A percentile compares a stretch with the other conserved stretches of the same genome.
Evolutionary conservation across 2,797 vertebrate species (phyloP).

Genomic region (Todus mexicanus): DNA sequence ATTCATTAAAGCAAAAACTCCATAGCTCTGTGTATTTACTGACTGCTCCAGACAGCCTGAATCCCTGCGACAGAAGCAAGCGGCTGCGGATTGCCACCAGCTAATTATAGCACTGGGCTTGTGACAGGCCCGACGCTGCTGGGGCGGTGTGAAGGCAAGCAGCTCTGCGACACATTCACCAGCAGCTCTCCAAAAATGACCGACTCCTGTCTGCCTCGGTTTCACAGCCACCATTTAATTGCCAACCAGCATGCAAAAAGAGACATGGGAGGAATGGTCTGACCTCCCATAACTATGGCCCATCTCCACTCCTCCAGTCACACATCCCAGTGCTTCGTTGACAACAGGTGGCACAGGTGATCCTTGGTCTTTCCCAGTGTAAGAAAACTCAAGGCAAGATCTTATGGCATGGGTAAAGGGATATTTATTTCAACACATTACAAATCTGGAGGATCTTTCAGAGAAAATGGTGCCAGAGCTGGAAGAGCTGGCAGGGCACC

Average conservation of each 20-base stretch:
- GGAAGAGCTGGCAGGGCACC: fast-evolving
- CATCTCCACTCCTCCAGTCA: neutral
- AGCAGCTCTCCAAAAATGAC: constrained; percentile 52
- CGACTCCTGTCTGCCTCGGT: neutral
- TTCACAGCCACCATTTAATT: neutral
- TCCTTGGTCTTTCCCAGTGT: neutral
- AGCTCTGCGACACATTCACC: constrained; percentile 41
- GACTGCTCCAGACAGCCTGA: neutral
- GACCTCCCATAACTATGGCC: neutral
- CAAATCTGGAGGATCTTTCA: neutral
- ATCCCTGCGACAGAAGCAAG: neutral
- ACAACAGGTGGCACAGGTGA: neutral
- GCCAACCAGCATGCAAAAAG: neutral
- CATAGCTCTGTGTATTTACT: neutral
- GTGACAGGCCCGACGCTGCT: neutral
- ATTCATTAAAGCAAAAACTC: neutral
- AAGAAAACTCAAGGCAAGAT: neutral
- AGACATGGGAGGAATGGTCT: neutral
- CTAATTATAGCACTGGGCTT: constrained; percentile 72
- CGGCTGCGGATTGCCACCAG: constrained; percentile 20
- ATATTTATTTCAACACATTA: neutral
- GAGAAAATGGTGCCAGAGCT: neutral
- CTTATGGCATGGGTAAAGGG: neutral
- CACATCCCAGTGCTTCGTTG: fast-evolving
- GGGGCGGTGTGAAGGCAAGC: constrained; percentile 27